Base-by-base conservation (phyloP, 35 echinoderm and acorn worm genomes). In the Holothuria glaberrima region DNA sequence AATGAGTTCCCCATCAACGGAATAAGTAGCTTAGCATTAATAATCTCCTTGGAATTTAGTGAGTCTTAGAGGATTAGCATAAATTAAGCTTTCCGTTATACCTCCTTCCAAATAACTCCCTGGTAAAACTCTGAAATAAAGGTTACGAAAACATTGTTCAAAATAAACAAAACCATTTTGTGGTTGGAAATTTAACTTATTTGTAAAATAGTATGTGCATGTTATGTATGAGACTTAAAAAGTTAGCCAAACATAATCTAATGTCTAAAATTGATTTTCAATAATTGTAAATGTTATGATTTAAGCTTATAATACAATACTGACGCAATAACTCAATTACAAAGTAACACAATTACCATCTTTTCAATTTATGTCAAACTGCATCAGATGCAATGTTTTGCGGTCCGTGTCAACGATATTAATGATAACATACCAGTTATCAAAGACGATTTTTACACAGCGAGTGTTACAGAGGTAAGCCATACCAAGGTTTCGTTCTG, bases 381-480 rank as follows among this genome's bases (percentile, higher is more conserved):
- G 9, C 30, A 41, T 48, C 13, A 78, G 74, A 78, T 78, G 74
- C 24, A 48, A 38, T 78, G 74, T 48, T 78, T 78, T 78, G 74
- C 74, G 22, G n/a, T 78, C 27, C 2, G 50, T 52, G 74, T 78
- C 19, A 78, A 78, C 9, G 74, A 78, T 48, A 78, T 78, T 22
- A 78, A 78, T 48, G 74, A 78, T 78, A 78, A 78, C 50, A 30
- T 24, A 9, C 74, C 74, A 50, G 21, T 22, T 21, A 78, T 78
- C 36, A 52, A 22, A 22, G n/a, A 52, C 74, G 50, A 48, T 25
- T 30, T 48, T 41, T 78, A 78, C n/a, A 78, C 20, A 41, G 33
- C 74, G 12, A 78, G 20, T 20, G 74, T 78, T 22, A 78, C 74
- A 7, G 74, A 78, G 74, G 74, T 78, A 78, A 29, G 44, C 66